Conservation (phyloP, 1,140 invertebrate species). For the Drosophila setifemur region DNA sequence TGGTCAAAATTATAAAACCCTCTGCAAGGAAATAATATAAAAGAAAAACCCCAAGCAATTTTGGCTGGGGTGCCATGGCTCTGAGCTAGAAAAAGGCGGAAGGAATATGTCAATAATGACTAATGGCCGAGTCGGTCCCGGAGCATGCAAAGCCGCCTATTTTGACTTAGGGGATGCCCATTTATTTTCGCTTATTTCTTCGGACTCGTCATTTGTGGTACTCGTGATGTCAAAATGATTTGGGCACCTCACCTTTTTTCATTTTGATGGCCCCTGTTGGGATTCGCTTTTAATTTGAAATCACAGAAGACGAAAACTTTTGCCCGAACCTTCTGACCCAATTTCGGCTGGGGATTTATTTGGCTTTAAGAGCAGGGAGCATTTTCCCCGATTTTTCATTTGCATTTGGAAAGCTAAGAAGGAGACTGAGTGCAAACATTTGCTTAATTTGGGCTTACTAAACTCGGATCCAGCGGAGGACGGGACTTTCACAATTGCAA, state of each 20-base stretch:
- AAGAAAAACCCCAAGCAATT: constrained; percentile 10
- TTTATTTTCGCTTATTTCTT: constrained; percentile 67
- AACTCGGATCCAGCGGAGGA: constrained; percentile 10
- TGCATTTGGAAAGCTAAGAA: constrained; percentile 2
- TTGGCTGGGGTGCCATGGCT: constrained; percentile 12
- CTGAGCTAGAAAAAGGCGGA: constrained; percentile 58
- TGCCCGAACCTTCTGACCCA: constrained; percentile 8
- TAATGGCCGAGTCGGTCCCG: constrained; percentile 56
- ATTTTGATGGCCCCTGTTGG: constrained; percentile 30
- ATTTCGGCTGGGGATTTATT: constrained; percentile 27
- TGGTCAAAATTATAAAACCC: too few species aligned
- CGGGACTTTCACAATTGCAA: constrained; percentile 4
- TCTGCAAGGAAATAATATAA: too few species aligned
- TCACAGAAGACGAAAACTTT: constrained; percentile 19
- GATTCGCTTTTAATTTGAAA: constrained; percentile 58
- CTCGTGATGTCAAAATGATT: constrained; percentile 63
- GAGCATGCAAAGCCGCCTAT: constrained; percentile 10
- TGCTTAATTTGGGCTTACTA: constrained; percentile 60
- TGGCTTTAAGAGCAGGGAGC: constrained; percentile 40
- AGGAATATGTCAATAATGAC: constrained; percentile 80
- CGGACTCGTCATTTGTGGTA: constrained; percentile 11
- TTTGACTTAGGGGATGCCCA: constrained; percentile 25
- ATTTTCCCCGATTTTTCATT: constrained; percentile 7
- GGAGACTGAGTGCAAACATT: constrained; percentile 22
- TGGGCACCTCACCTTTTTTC: constrained; percentile 28